Evolutionary conservation across 2,888 invertebrate genomes (phyloP).

Genomic region (Steinernema scapterisci): DNA sequence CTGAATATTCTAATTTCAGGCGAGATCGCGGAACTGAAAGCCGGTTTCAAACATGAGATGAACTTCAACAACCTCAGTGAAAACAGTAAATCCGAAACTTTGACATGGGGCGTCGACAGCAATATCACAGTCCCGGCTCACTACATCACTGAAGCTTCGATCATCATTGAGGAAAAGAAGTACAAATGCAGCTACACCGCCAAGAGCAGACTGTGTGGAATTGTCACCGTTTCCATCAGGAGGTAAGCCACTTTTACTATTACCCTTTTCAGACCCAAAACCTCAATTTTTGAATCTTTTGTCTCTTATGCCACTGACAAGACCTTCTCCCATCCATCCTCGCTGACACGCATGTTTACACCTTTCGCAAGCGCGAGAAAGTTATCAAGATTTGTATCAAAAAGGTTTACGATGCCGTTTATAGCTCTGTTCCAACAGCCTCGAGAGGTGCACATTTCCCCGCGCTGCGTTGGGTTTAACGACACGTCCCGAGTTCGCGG

Average conservation of each 20-base stretch:
- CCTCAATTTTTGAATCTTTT: not conserved
- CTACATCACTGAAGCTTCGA: slow-evolving; percentile 69
- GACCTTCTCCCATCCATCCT: slow-evolving; percentile 1
- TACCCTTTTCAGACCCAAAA: not conserved
- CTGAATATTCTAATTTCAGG: no score
- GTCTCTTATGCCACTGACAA: not conserved
- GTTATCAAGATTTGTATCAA: slow-evolving; percentile 32
- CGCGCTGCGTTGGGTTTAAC: not conserved
- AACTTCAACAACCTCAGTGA: slow-evolving; percentile 68
- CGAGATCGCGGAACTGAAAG: slow-evolving; percentile 69
- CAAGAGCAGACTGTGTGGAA: slow-evolving; percentile 62
- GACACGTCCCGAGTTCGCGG: not conserved
- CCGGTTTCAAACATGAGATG: slow-evolving; percentile 68
- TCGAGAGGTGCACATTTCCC: not conserved
- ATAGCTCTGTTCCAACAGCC: not conserved
- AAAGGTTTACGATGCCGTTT: slow-evolving; percentile 28
- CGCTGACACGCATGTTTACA: slow-evolving; percentile 20
- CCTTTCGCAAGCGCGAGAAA: slow-evolving; percentile 22
- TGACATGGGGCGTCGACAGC: slow-evolving; percentile 71
- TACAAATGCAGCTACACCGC: slow-evolving; percentile 69
- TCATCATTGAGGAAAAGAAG: slow-evolving; percentile 70
- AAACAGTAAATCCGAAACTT: slow-evolving; percentile 67
- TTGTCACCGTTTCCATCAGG: slow-evolving; percentile 58
- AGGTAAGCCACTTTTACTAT: slow-evolving; percentile 46
- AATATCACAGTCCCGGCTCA: slow-evolving; percentile 69